These are phyloP conservation scores for Seira sanloemensis DNA, from an alignment of 2,888 invertebrate species.

Conservation along the genomic window DNA sequence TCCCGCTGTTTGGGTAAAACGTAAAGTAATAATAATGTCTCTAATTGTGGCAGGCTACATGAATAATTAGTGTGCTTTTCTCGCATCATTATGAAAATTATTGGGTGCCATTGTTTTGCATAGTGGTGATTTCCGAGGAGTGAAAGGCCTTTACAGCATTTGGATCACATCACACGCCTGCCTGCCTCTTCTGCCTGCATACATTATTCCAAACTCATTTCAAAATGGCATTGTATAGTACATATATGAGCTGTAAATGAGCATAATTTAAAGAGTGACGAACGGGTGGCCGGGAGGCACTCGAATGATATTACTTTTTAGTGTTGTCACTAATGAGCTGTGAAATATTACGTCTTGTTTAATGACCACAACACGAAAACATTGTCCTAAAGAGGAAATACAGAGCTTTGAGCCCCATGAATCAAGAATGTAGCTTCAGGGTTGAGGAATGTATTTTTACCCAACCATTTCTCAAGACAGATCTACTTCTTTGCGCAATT, in stretches of 20 bases:
- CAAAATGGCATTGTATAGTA: not conserved
- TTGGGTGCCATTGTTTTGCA: constrained; percentile 47
- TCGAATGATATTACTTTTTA: constrained; percentile 27
- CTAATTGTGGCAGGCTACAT: constrained; percentile 50
- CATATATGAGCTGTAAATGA: not conserved
- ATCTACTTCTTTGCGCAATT: too few species aligned
- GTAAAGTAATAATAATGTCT: constrained; percentile 39
- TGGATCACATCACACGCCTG: too few species aligned
- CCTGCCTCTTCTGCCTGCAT: too few species aligned
- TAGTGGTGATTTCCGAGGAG: too few species aligned
- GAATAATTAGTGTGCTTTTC: constrained; percentile 60
- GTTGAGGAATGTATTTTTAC: too few species aligned
- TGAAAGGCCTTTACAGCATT: too few species aligned
- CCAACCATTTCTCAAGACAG: too few species aligned
- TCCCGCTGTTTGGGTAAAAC: too few species aligned
- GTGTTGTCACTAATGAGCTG: constrained; percentile 59
- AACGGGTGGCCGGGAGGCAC: constrained; percentile 60
- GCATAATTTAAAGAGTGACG: constrained; percentile 13
- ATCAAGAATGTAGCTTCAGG: too few species aligned
- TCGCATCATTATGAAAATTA: constrained; percentile 47
- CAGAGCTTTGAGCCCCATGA: too few species aligned
- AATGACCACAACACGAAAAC: constrained; percentile 40
- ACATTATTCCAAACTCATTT: not conserved
- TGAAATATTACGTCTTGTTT: constrained; percentile 59
- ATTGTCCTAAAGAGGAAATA: too few species aligned